Percentiles rank a stretch among this genome's conserved stretches.
Evolutionary conservation across 1,140 invertebrate genomes (phyloP).

Genomic region (Panagrolaimus sp.): DNA sequence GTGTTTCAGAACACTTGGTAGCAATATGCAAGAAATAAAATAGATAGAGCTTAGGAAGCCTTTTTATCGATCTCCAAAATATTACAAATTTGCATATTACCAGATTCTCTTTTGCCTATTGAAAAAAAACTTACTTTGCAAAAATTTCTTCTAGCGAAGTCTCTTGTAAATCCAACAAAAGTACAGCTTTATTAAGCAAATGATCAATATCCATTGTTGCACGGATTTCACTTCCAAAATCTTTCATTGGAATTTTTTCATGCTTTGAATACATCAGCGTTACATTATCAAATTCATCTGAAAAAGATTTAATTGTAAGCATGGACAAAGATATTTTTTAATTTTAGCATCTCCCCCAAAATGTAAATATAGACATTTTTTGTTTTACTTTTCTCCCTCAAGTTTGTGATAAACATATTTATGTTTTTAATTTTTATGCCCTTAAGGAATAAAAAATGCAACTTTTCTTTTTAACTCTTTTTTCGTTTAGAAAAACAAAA

Average conservation of each 20-base stretch:
- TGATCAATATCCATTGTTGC: neutral
- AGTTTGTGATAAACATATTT: neutral
- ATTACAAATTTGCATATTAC: no score
- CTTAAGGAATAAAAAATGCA: no score
- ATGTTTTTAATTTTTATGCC: neutral
- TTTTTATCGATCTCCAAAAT: no score
- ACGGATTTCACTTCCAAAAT: neutral
- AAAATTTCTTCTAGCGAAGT: no score
- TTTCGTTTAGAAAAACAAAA: neutral
- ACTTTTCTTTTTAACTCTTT: neutral
- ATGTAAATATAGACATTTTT: neutral
- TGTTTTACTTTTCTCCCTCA: neutral
- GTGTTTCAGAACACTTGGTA: no score
- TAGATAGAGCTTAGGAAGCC: no score
- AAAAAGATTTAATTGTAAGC: conserved; percentile 18
- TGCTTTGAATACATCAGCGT: conserved; percentile 46
- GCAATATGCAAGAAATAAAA: no score
- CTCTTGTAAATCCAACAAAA: neutral
- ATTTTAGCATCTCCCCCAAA: no score
- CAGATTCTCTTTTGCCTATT: neutral
- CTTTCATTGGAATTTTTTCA: neutral
- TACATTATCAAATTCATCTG: conserved; percentile 58
- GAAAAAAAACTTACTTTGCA: no score
- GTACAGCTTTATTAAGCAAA: neutral
- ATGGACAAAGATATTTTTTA: neutral